phyloP scores from a whole-genome alignment of 2,797 vertebrate species.

The Acestrorhynchus altus region DNA sequence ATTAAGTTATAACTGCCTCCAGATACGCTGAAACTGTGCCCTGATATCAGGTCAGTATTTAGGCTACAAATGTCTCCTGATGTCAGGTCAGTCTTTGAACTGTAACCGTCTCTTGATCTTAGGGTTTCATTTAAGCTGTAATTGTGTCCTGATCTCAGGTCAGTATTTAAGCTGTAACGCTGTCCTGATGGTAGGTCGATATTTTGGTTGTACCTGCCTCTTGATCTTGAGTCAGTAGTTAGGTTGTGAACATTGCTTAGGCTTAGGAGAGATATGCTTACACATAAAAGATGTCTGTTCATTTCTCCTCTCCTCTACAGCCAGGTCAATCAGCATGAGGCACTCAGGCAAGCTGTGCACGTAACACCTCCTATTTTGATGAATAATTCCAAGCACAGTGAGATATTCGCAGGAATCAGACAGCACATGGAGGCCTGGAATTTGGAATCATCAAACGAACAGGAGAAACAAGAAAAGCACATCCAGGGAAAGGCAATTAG shows the following conservation, averaged over 20 bases:
- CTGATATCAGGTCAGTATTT: not conserved
- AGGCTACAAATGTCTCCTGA: not conserved
- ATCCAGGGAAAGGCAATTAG: slow-evolving; percentile 48
- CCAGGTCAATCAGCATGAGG: slow-evolving; percentile 40
- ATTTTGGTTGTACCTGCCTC: not conserved
- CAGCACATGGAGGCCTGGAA: slow-evolving; percentile 44
- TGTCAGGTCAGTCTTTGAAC: not conserved
- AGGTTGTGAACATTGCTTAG: not conserved
- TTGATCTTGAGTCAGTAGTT: slow-evolving; percentile 8
- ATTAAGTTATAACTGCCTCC: not conserved
- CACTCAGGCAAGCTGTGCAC: slow-evolving; percentile 44
- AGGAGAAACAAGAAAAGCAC: slow-evolving; percentile 38
- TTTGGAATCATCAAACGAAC: slow-evolving; percentile 54
- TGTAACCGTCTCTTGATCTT: not conserved
- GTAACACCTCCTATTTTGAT: slow-evolving; percentile 53
- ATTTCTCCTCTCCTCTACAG: not conserved
- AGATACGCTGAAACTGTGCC: not conserved
- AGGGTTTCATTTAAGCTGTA: not conserved
- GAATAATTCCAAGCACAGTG: slow-evolving; percentile 58
- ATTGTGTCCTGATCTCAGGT: not conserved
- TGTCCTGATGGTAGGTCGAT: not conserved
- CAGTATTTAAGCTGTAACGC: not conserved
- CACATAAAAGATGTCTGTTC: not conserved
- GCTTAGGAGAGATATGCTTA: not conserved
- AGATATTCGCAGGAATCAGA: slow-evolving; percentile 48